Percentiles rank a stretch among this genome's conserved stretches.
Conservation (phyloP, 2,888 invertebrate species). For the Cantharis rustica region DNA sequence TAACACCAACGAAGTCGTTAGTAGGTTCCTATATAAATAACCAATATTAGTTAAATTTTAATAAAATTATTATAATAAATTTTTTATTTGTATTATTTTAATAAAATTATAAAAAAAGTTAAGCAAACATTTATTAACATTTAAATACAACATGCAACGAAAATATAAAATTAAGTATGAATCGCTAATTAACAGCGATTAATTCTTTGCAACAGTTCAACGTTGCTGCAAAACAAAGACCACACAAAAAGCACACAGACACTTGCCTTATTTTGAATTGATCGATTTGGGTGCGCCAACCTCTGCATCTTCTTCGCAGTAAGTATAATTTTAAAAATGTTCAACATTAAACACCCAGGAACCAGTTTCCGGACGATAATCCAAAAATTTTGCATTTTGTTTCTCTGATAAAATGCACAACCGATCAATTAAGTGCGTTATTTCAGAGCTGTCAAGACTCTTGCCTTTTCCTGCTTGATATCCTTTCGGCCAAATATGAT, state of each 20-base stretch:
- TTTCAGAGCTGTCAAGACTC: constrained; percentile 75
- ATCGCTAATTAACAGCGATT: background rate
- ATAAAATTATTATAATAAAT: no score
- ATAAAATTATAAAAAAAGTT: background rate
- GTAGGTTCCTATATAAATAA: background rate
- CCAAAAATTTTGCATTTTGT: constrained; percentile 89
- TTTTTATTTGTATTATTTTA: no score
- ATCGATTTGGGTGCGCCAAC: background rate
- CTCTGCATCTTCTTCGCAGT: constrained; percentile 86
- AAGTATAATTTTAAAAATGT: constrained; percentile 93
- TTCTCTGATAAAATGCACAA: constrained; percentile 83
- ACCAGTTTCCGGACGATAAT: constrained; percentile 93
- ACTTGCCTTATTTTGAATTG: background rate
- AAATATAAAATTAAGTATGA: background rate
- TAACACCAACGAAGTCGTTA: constrained; percentile 4
- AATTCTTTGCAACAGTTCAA: no score
- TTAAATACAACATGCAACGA: background rate
- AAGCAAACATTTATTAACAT: no score
- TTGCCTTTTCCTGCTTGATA: constrained; percentile 78
- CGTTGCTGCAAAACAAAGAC: no score
- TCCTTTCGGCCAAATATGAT: constrained; percentile 88
- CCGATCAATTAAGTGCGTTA: constrained; percentile 85
- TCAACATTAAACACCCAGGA: constrained; percentile 97
- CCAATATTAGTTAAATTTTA: no score
- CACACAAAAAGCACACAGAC: no score